Percentiles rank a stretch among this genome's conserved stretches.
phyloP scores from a whole-genome alignment of 2,797 vertebrate genomes.

The Momotus momota region DNA sequence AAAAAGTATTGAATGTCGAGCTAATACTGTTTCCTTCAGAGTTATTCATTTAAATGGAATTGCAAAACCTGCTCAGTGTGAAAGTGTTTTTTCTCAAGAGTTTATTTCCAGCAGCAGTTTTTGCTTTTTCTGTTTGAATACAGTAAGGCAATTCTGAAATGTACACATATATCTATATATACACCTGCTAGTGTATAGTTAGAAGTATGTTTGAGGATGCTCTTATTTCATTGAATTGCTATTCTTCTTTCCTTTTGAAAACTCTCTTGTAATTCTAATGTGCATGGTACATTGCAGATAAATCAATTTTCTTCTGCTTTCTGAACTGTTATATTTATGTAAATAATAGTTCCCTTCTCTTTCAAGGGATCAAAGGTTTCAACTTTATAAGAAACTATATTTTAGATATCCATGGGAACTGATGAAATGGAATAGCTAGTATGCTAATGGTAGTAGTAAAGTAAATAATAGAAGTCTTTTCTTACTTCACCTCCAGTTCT shows the following conservation, averaged over 20 bases:
- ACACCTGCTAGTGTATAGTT: not conserved
- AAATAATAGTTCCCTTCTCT: constrained; percentile 48
- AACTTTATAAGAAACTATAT: not conserved
- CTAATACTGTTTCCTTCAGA: not conserved
- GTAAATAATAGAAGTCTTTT: not conserved
- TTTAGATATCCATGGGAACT: not conserved
- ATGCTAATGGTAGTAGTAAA: not conserved
- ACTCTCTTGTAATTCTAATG: constrained; percentile 4
- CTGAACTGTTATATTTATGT: constrained; percentile 25
- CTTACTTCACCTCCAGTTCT: not conserved
- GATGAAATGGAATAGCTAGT: not conserved
- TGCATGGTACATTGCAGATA: not conserved
- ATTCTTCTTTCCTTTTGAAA: constrained; percentile 22
- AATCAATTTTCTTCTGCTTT: constrained; percentile 28
- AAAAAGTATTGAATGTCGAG: not conserved
- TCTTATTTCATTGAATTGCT: not conserved
- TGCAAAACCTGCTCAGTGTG: not conserved
- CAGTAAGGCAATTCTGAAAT: constrained; percentile 7
- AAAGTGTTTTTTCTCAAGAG: not conserved
- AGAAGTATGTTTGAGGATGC: not conserved
- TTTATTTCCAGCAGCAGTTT: not conserved
- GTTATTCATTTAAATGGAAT: constrained; percentile 23
- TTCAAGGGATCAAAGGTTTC: constrained; percentile 25
- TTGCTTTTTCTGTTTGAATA: not conserved
- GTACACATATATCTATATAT: not conserved